Evolutionary conservation across 2,888 invertebrate genomes (phyloP), one percentile per base, ranked within the genome.

Genomic region (Isoperla grammatica): DNA sequence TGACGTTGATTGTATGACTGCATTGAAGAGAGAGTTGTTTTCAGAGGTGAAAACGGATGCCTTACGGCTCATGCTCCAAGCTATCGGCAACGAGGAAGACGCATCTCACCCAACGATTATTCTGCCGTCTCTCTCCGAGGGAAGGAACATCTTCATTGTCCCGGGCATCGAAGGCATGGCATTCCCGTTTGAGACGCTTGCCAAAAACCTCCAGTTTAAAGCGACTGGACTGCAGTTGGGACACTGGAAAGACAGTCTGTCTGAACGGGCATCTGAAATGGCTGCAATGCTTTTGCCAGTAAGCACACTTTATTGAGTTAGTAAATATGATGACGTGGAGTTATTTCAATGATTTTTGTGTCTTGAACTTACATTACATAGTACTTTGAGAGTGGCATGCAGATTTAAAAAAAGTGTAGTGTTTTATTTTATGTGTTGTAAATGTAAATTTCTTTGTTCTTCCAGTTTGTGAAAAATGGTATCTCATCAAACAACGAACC

Each of bases 401-500:
- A n/a, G n/a, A n/a, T n/a, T n/a, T n/a, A n/a, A n/a, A n/a, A n/a
- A n/a, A n/a, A n/a, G n/a, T n/a, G n/a, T n/a, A n/a, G n/a, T n/a
- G n/a, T n/a, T n/a, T n/a, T n/a, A n/a, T n/a, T n/a, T n/a, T n/a
- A n/a, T n/a, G n/a, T n/a, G n/a, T n/a, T n/a, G n/a, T n/a, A n/a
- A n/a, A n/a, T n/a, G n/a, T n/a, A n/a, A n/a, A n/a, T n/a, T n/a
- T n/a, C n/a, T n/a, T n/a, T n/a, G n/a, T n/a, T n/a, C n/a, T 29
- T 29, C 8, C 29, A 29, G 29, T 29, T 29, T 29, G 29, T 29
- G 29, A 4, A 8, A 4, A 8, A 29, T 6, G 8, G 29, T 29
- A 4, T 29, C 29, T 29, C 29, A 8, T 29, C 29, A 4, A 29
- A 29, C 74, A 11, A 67, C 2, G 76, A 75, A 8, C 76, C 79